Conservation (phyloP, 2,888 invertebrate genomes). For the Callimorpha dominula region DNA sequence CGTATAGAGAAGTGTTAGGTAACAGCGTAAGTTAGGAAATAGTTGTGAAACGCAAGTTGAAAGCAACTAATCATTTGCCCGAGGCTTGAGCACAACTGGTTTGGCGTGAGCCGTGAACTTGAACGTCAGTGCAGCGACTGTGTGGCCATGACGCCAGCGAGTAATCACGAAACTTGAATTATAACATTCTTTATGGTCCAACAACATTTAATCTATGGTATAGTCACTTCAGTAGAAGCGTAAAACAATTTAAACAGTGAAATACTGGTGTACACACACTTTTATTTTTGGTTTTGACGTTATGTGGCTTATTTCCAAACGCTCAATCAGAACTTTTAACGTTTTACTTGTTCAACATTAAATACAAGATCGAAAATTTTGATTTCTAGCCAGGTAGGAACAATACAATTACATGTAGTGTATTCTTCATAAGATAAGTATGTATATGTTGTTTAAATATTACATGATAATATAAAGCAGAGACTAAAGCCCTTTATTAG, state of each 20-base stretch:
- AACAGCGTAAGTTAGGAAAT: constrained; percentile 29
- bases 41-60: constrained; percentile 39
- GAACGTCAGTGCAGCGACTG: constrained; percentile 28
- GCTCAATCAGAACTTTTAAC: no score
- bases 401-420: no score
- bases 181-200: neutral
- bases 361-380: no score
- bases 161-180: neutral
- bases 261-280: neutral
- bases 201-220: neutral
- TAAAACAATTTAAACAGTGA: neutral
- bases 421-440: no score
- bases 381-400: no score
- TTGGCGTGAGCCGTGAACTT: constrained; percentile 46
- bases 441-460: no score
- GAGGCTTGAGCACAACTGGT: constrained; percentile 38
- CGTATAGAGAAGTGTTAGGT: constrained; percentile 5
- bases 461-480: no score
- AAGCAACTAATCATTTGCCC: constrained; percentile 39
- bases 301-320: no score
- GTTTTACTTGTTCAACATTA: no score
- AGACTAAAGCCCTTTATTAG: no score
- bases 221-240: neutral
- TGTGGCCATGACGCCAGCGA: constrained; percentile 17
- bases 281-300: no score